Percentiles rank a stretch among this genome's conserved stretches.
Conservation (phyloP, 2,888 invertebrate species). For the Saturnia japonica region DNA sequence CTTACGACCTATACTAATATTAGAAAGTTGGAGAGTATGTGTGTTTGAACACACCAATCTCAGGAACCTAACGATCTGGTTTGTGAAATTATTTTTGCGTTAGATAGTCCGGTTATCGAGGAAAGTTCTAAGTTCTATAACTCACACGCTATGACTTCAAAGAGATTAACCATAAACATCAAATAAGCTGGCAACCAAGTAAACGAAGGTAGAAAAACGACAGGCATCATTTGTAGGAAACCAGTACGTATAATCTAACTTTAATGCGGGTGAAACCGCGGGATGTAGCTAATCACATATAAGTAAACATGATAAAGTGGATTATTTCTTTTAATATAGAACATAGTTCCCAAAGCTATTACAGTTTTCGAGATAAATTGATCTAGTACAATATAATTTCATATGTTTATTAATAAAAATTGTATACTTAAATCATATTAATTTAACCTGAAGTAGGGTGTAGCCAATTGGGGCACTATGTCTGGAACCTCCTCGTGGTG, state of each 20-base stretch:
- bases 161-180: too few species aligned
- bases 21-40: background rate
- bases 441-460: background rate
- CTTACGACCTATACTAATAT: background rate
- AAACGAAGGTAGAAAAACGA: too few species aligned
- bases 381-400: background rate
- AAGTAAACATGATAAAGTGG: slow-evolving; percentile 7
- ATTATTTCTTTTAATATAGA: background rate
- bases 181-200: too few species aligned
- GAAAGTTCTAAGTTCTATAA: too few species aligned
- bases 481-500: too few species aligned
- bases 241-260: background rate
- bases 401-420: background rate
- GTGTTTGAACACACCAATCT: background rate
- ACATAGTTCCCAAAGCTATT: background rate
- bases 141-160: too few species aligned
- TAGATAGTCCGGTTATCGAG: too few species aligned
- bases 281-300: background rate
- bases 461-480: too few species aligned
- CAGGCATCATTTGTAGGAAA: too few species aligned
- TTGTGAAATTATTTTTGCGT: background rate
- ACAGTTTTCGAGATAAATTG: background rate
- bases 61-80: background rate
- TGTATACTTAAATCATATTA: background rate
- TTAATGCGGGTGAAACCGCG: background rate